Base-by-base conservation (phyloP, 1,140 invertebrate species). In the Pseudomyrmex concolor region DNA sequence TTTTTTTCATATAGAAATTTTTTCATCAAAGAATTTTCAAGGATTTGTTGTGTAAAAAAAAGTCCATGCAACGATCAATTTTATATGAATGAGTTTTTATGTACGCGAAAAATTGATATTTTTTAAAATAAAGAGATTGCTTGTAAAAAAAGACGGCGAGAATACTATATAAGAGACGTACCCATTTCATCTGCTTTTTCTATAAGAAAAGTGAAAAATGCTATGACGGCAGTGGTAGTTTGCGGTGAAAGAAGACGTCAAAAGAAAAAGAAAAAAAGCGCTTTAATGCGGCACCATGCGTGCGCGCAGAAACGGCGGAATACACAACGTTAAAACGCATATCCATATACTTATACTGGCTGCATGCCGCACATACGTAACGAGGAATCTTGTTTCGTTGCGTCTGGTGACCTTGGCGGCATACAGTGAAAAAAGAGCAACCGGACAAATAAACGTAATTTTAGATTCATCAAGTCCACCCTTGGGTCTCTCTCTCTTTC, bases 331-430 rank as follows among this genome's bases (percentile, higher is more conserved):
- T 63, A 13, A 34, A 76, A 19, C 55, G 22, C 55, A 17, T 60
- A 77, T 80, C 19, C 12, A 34, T 19, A 59, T 60, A 60, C 67
- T 19, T 19, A 51, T 15, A 48, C n/a, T 43, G 55, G 43, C 55
- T 59, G 72, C 73, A 71, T 63, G 67, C 80, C 66, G 72, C 66
- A 84, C 72, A 78, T 84, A 84, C 72, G 81, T 77, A 86, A 84
- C 72, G 73, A 84, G 55, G 83, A 84, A 84, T 86, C 74, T 84
- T 67, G 76, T 85, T 81, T 81, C 63, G 68, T 81, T 85, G 74
- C 63, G 83, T 73, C 68, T 68, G 55, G 34, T 81, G 63, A 85
- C 83, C 22, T 74, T 73, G 55, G 82, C 48, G 25, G 62, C 74
- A 50, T 43, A 64, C 60, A 51, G 12, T 60, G 50, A 51, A 51